phyloP scores from a whole-genome alignment of 1,140 invertebrate genomes.

The Halictus rubicundus region DNA sequence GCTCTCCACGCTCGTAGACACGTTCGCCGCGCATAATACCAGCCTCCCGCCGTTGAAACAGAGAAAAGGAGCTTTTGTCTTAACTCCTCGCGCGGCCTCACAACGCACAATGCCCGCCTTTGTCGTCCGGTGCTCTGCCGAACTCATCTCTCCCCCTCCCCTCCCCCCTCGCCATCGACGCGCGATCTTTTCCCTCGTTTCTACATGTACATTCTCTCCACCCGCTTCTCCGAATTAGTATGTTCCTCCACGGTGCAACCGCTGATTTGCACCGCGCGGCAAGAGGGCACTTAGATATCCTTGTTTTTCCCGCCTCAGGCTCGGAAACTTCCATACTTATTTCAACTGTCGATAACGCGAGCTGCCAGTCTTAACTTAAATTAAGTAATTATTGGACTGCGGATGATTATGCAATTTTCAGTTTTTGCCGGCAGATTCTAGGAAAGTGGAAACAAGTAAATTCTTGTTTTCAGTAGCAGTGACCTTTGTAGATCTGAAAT shows the following conservation, averaged over 20 bases:
- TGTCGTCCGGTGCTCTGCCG: slow-evolving; percentile 32
- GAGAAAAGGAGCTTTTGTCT: slow-evolving; percentile 60
- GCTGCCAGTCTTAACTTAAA: not conserved
- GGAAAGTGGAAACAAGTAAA: too few species aligned
- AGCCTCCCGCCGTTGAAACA: not conserved
- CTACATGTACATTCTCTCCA: not conserved
- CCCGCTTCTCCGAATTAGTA: not conserved
- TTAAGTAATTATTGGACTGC: too few species aligned
- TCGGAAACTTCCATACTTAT: not conserved
- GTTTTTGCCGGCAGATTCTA: too few species aligned
- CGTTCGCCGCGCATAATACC: slow-evolving; percentile 41
- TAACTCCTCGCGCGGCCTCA: slow-evolving; percentile 12
- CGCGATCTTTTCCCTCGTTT: not conserved
- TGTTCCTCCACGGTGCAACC: not conserved
- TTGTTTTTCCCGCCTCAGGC: not conserved
- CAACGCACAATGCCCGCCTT: slow-evolving; percentile 52
- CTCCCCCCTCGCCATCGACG: too few species aligned
- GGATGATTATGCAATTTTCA: too few species aligned
- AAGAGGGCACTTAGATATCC: not conserved
- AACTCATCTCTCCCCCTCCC: not conserved
- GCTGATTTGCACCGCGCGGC: not conserved
- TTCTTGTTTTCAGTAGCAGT: too few species aligned
- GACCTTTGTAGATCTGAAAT: too few species aligned
- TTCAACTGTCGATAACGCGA: not conserved
- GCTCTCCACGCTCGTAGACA: slow-evolving; percentile 48